Percentiles rank a stretch among this genome's conserved stretches.
Conservation (phyloP, 2,113 vertebrate genomes). For the Crotalus helleri region DNA sequence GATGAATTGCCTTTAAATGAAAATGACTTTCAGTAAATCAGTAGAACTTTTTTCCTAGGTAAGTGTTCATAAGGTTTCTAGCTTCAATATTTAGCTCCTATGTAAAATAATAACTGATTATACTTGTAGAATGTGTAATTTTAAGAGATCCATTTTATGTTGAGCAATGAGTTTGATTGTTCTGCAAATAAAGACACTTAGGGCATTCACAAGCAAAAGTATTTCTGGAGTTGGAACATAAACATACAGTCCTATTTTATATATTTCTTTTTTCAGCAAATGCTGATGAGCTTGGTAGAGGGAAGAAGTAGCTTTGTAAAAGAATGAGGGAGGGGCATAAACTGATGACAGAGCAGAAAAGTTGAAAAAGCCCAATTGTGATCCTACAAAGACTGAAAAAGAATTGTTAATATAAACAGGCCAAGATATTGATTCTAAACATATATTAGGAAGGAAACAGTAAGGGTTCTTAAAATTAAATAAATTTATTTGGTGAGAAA, state of each 20-base stretch:
- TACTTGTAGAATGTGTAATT: neutral
- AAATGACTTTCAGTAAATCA: neutral
- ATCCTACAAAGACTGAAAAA: neutral
- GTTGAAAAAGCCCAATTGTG: neutral
- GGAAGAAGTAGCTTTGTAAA: neutral
- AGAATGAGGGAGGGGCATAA: neutral
- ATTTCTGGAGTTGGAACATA: neutral
- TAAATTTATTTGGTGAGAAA: neutral
- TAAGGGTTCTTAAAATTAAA: neutral
- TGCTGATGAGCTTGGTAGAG: neutral
- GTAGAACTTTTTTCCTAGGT: neutral
- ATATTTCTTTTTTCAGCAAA: neutral
- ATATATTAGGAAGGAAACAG: neutral
- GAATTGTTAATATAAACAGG: neutral
- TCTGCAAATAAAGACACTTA: neutral
- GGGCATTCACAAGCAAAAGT: neutral
- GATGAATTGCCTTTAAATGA: neutral
- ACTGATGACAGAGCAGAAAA: neutral
- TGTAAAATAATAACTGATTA: neutral
- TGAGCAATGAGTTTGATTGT: neutral
- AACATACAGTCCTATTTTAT: neutral
- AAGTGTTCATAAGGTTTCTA: neutral
- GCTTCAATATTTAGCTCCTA: neutral
- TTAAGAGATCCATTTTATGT: neutral
- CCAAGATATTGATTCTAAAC: neutral